Conservation (phyloP, 2,113 vertebrate genomes). For the Naja naja region DNA sequence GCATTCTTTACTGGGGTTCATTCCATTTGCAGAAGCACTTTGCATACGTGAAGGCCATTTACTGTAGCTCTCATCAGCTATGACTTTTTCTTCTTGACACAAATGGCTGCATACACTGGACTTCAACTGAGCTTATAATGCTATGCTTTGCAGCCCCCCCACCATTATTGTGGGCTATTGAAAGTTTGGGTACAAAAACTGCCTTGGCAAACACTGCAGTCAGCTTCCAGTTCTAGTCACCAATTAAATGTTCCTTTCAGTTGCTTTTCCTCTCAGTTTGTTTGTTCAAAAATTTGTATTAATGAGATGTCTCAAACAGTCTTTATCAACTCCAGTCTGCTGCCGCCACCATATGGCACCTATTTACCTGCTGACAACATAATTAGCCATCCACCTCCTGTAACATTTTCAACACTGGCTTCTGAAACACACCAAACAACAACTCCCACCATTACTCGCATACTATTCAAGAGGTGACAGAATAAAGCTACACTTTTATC, state of each 20-base stretch:
- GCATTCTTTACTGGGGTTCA: not conserved
- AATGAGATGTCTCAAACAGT: not conserved
- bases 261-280: not conserved
- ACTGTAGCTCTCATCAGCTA: not conserved
- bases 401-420: not conserved
- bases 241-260: not conserved
- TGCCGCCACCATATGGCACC: not conserved
- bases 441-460: not conserved
- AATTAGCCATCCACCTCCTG: not conserved
- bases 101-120: not conserved
- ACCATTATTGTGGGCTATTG: not conserved
- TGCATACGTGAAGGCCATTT: not conserved
- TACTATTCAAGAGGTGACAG: not conserved
- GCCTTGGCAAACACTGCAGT: not conserved
- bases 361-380: not conserved
- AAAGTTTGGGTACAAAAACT: not conserved
- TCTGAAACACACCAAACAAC: conserved; percentile 12
- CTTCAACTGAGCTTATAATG: not conserved
- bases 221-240: not conserved
- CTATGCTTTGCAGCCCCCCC: not conserved
- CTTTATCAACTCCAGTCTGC: not conserved
- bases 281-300: not conserved
- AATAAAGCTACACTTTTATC: not conserved
- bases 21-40: not conserved
- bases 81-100: not conserved